phyloP scores from a whole-genome alignment of 2,113 vertebrate genomes.

The Vulpes ferrilata region DNA sequence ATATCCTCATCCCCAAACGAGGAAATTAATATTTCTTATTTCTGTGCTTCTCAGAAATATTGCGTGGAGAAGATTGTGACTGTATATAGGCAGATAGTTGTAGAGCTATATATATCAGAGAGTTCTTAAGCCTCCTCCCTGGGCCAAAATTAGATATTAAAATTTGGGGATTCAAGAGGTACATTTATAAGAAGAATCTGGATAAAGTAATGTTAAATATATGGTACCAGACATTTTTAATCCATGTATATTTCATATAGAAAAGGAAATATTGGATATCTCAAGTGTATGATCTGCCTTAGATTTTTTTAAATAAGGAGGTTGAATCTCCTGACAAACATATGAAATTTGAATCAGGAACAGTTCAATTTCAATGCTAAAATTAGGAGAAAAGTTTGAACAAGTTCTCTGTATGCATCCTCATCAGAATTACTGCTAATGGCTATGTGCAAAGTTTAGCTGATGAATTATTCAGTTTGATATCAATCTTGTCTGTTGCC shows the following conservation, averaged over 20 bases:
- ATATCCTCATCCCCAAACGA: neutral
- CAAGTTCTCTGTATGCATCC: slow-evolving; percentile 16
- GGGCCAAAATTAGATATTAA: neutral
- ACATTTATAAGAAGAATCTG: neutral
- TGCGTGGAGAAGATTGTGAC: neutral
- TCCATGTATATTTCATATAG: neutral
- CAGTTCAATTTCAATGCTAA: slow-evolving; percentile 57
- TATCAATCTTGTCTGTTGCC: slow-evolving; percentile 58
- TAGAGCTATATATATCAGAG: neutral
- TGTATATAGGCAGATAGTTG: neutral
- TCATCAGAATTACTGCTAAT: slow-evolving; percentile 71
- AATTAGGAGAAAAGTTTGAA: slow-evolving; percentile 72
- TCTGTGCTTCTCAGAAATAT: neutral
- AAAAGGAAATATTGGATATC: neutral
- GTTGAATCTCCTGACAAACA: slow-evolving; percentile 37
- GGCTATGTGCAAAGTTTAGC: slow-evolving; percentile 70
- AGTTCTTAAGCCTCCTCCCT: neutral
- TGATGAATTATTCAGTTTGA: slow-evolving; percentile 78
- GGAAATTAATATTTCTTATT: neutral
- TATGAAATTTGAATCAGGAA: slow-evolving; percentile 44
- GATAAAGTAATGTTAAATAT: neutral
- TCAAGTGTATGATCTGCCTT: neutral
- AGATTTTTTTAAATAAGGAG: neutral
- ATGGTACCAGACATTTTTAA: slow-evolving; percentile 2
- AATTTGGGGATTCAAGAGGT: neutral